Conservation (phyloP, 2,888 invertebrate species). For the Cerastoderma edule region DNA sequence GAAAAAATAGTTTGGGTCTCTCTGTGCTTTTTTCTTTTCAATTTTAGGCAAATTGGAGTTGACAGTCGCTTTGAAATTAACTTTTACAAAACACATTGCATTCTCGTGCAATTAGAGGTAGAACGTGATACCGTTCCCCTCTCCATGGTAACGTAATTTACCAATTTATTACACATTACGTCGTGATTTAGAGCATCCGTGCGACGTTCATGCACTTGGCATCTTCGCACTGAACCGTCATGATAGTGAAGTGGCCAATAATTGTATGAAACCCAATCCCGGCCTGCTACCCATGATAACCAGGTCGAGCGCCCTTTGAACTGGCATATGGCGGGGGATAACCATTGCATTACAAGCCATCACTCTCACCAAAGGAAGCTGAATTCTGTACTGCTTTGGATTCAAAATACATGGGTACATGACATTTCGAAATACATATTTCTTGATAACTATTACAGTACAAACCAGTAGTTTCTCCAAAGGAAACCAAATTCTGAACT, state of each 20-base stretch:
- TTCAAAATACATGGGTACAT: too few species aligned
- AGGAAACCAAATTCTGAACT: too few species aligned
- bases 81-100: constrained; percentile 22
- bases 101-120: constrained; percentile 5
- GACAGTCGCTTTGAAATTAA: constrained; percentile 24
- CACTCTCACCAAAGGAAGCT: too few species aligned
- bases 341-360: too few species aligned
- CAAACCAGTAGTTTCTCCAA: too few species aligned
- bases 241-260: constrained; percentile 25
- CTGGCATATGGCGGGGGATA: constrained; percentile 28
- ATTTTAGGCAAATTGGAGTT: constrained; percentile 18
- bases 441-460: too few species aligned
- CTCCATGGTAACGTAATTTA: constrained; percentile 19
- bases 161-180: constrained; percentile 24
- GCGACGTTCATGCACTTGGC: constrained; percentile 25
- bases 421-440: too few species aligned
- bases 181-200: constrained; percentile 19
- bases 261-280: constrained; percentile 18
- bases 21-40: background rate
- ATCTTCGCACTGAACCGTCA: constrained; percentile 22
- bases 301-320: constrained; percentile 22
- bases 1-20: background rate
- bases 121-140: constrained; percentile 15
- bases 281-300: constrained; percentile 14
- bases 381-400: too few species aligned